Conservation (phyloP, 2,888 invertebrate genomes). For the Drosophila lutescens region DNA sequence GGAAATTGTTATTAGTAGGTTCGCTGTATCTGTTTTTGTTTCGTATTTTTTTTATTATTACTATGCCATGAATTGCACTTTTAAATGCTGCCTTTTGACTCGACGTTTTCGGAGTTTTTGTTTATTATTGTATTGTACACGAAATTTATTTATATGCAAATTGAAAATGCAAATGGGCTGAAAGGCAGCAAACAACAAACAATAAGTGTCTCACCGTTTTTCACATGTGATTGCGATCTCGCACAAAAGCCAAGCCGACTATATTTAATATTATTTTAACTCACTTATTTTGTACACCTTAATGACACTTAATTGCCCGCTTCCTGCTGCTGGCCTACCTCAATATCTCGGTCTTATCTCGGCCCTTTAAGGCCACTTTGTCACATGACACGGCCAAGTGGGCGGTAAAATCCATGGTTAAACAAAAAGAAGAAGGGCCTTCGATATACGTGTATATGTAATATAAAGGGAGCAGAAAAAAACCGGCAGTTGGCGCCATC, state of each 20-base stretch:
- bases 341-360: conserved; percentile 61
- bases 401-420: conserved; percentile 49
- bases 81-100: conserved; percentile 75
- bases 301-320: conserved; percentile 66
- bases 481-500: conserved; percentile 26
- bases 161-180: conserved; percentile 51
- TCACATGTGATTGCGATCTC: conserved; percentile 74
- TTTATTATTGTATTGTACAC: conserved; percentile 49
- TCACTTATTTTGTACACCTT: conserved; percentile 52
- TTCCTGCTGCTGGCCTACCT: conserved; percentile 48
- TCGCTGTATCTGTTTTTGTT: conserved; percentile 25
- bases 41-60: conserved; percentile 20
- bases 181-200: conserved; percentile 54
- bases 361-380: conserved; percentile 68
- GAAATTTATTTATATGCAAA: conserved; percentile 77
- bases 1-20: conserved; percentile 77
- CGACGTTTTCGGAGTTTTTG: conserved; percentile 49
- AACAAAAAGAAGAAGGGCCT: conserved; percentile 20
- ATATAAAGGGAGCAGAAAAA: neutral
- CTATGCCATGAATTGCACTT: conserved; percentile 68
- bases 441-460: neutral
- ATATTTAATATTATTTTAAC: conserved; percentile 45
- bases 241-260: conserved; percentile 6
- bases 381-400: conserved; percentile 71
- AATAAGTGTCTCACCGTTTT: conserved; percentile 66